These are phyloP conservation scores for Phoeniculus purpureus DNA, from an alignment of 2,797 vertebrate genomes.

Conservation along the genomic window DNA sequence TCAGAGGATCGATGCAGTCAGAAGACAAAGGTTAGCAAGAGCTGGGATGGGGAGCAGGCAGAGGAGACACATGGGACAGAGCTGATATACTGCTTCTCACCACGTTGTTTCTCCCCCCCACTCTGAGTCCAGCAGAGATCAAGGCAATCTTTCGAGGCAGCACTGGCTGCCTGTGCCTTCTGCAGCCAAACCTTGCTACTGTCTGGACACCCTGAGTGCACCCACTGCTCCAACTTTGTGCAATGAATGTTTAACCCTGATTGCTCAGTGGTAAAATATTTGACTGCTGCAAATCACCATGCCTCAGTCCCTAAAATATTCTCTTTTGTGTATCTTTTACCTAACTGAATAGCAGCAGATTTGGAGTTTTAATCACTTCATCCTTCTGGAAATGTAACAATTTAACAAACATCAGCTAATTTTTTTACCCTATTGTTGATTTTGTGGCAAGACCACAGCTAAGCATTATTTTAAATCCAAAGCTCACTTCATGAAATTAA, in stretches of 20 bases:
- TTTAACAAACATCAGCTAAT: fast-evolving
- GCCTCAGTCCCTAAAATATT: neutral
- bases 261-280: neutral
- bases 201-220: neutral
- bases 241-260: neutral
- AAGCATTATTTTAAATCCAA: neutral
- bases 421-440: neutral
- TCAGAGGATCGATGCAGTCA: neutral
- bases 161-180: neutral
- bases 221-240: neutral
- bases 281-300: neutral
- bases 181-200: neutral
- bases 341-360: neutral
- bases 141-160: neutral
- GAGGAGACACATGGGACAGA: neutral
- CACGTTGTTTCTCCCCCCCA: no score
- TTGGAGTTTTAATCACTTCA: fast-evolving
- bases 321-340: neutral
- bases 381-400: neutral
- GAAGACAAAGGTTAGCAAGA: constrained; percentile 14
- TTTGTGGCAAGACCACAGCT: neutral
- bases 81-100: neutral
- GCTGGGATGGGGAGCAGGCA: neutral
- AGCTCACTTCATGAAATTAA: neutral
- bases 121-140: neutral